Conservation (phyloP, 2,888 invertebrate genomes). For the Apodemia duryi region DNA sequence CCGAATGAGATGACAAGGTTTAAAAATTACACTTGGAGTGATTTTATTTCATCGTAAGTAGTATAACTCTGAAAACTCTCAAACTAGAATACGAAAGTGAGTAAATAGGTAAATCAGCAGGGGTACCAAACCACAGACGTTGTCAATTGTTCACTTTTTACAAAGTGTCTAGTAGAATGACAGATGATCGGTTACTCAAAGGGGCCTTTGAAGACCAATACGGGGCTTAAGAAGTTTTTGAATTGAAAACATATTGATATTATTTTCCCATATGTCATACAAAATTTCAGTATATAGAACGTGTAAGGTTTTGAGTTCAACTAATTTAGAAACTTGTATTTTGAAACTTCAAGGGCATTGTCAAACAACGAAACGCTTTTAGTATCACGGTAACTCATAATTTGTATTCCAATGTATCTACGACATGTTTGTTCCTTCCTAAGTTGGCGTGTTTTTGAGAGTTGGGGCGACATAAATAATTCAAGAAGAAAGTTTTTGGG, state of each 20-base stretch:
- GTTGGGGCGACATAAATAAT: conserved; percentile 12
- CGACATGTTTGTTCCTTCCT: conserved; percentile 14
- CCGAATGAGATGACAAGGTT: too few relatives aligned
- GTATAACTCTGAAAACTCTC: too few relatives aligned
- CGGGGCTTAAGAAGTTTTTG: too few relatives aligned
- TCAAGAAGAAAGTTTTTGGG: conserved; percentile 14
- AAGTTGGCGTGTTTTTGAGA: conserved; percentile 13
- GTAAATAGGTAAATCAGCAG: too few relatives aligned
- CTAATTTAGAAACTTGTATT: conserved; percentile 8
- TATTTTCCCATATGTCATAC: neutral
- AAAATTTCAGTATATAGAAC: neutral
- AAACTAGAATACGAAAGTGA: too few relatives aligned
- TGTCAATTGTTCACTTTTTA: too few relatives aligned
- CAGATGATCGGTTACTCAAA: too few relatives aligned
- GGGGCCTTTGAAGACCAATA: too few relatives aligned
- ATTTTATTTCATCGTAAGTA: too few relatives aligned
- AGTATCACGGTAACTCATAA: conserved; percentile 11
- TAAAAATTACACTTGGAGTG: too few relatives aligned
- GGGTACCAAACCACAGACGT: too few relatives aligned
- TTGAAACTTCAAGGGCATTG: conserved; percentile 8
- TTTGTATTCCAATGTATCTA: conserved; percentile 11
- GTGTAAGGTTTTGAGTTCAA: conserved; percentile 1
- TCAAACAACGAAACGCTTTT: conserved; percentile 11
- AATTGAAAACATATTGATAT: neutral
- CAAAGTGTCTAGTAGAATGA: too few relatives aligned